Evolutionary conservation across 1,140 invertebrate genomes (phyloP), one percentile per base, ranked within the genome.

Genomic region (Diorhabda sublineata): DNA sequence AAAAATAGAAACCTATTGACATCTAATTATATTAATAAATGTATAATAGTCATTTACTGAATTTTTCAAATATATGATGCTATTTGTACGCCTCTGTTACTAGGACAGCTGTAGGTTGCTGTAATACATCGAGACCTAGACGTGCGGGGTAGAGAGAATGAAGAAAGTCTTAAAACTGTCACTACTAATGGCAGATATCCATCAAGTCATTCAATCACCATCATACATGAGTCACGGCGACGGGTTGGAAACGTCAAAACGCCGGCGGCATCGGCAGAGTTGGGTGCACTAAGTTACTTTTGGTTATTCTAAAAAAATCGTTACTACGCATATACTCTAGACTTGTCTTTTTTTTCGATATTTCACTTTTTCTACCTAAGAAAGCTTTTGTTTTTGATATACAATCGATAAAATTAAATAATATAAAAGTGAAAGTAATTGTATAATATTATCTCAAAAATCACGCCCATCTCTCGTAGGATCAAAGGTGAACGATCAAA

Each of bases 171-270:
- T 80, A 80, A 80, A 80, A 78, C 78, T 78, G 79, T 80, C 79
- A 80, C 76, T 66, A 72, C 71, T 80, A 80, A 80, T 80, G 79
- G 79, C 78, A 80, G 77, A 79, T 79, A 80, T 80, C 79, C 77
- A 80, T 80, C 79, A 80, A 74, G 77, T 71, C 75, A 75, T 77
- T 80, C 78, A 78, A 78, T 80, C 76, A 78, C 76, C 78, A 79
- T 78, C 77, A 78, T 76, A 76, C 75, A 67, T 72, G 77, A 79
- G 71, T 78, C 77, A 78, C 76, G 69, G 66, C 45, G 62, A 45
- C 5, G 58, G 11, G 47, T 3, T 52, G 47, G 47, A 52, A 52
- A 52, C 47, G 6, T n/a, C 47, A 52, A 52, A 52, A 52, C 26
- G 8, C 44, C 58, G 65, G 69, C 58, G 58, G 11, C 7, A 60